Conservation (phyloP, 1,140 invertebrate species). For the Dysdera silvatica region DNA sequence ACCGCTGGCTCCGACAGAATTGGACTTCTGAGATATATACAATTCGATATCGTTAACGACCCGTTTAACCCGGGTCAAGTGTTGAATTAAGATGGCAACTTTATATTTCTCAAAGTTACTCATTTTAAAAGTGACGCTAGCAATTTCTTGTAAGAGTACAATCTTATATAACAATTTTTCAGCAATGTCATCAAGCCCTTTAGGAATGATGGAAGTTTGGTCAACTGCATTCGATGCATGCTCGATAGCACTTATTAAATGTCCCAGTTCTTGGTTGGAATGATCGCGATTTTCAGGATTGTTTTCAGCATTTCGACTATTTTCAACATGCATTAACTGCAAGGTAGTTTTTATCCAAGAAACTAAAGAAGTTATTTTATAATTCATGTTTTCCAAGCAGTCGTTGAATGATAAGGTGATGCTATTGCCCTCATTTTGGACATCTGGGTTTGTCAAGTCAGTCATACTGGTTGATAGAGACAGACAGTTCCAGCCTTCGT, state of each 20-base stretch:
- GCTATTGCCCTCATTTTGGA: background rate
- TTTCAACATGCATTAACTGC: conserved; percentile 19
- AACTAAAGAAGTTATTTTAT: conserved; percentile 15
- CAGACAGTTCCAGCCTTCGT: conserved; percentile 28
- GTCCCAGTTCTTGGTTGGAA: conserved; percentile 9
- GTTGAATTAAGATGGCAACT: conserved; percentile 10
- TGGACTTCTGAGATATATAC: conserved; percentile 20
- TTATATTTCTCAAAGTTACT: conserved; percentile 27
- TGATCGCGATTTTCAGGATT: no score
- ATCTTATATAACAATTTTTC: conserved; percentile 18
- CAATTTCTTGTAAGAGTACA: conserved; percentile 19
- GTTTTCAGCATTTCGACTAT: no score
- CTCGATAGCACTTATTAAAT: conserved; percentile 9
- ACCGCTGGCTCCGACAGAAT: background rate
- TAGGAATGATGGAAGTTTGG: conserved; percentile 1
- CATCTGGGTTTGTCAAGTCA: conserved; percentile 13
- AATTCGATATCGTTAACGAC: conserved; percentile 10
- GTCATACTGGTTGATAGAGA: conserved; percentile 28
- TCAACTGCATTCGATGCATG: conserved; percentile 16
- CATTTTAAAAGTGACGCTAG: conserved; percentile 19
- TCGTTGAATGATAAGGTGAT: conserved; percentile 2
- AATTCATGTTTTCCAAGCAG: conserved; percentile 12
- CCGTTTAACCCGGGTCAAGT: conserved; percentile 18
- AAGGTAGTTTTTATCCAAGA: conserved; percentile 20
- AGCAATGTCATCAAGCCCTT: conserved; percentile 2